phyloP scores from a whole-genome alignment of 2,888 invertebrate species.

The Antheraea yamamai region DNA sequence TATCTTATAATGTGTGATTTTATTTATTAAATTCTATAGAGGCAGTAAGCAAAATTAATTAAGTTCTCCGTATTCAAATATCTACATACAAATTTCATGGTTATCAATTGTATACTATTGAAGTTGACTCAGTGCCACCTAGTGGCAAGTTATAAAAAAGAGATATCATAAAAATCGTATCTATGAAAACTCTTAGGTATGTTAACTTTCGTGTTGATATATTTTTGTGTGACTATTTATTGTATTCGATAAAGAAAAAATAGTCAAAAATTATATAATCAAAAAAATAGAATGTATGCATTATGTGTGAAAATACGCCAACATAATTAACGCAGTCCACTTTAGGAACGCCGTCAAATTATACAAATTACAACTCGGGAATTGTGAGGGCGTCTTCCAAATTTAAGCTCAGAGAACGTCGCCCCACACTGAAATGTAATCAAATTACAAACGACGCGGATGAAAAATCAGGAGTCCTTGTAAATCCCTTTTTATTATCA shows the following conservation, averaged over 20 bases:
- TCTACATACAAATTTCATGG: too few relatives aligned
- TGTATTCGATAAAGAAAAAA: not conserved
- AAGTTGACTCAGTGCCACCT: too few relatives aligned
- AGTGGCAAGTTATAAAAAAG: too few relatives aligned
- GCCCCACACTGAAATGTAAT: not conserved
- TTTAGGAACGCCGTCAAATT: slow-evolving; percentile 10
- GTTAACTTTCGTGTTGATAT: too few relatives aligned
- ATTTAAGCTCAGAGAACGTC: not conserved
- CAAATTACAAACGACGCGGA: slow-evolving; percentile 6
- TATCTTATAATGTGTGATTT: not conserved
- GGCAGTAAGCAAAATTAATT: too few relatives aligned
- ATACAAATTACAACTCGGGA: slow-evolving; percentile 12
- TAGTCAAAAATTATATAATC: not conserved
- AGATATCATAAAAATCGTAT: too few relatives aligned
- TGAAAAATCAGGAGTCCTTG: not conserved
- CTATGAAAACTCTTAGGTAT: too few relatives aligned
- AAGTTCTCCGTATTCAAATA: too few relatives aligned
- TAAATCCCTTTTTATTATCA: not conserved
- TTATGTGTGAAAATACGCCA: not conserved
- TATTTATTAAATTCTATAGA: too few relatives aligned
- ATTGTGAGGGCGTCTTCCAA: slow-evolving; percentile 7
- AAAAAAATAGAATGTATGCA: not conserved
- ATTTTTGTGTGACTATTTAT: too few relatives aligned
- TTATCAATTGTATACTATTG: too few relatives aligned
- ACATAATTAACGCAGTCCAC: slow-evolving; percentile 2